Evolutionary conservation across 2,797 vertebrate genomes (phyloP).

Genomic region (Aldrovandia affinis): DNA sequence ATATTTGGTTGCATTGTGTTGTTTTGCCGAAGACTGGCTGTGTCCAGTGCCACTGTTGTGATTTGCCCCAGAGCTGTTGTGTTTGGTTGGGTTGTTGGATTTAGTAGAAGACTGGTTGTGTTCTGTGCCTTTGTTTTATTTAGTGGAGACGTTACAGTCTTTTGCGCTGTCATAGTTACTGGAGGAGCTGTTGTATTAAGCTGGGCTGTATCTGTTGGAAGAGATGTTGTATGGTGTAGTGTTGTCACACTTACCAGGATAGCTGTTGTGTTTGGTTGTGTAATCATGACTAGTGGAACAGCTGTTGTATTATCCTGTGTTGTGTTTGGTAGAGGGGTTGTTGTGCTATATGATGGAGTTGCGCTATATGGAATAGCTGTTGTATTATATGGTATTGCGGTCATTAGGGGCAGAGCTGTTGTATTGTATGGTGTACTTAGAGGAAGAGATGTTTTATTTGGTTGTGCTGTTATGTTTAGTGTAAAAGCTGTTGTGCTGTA

Average conservation of each 20-base stretch:
- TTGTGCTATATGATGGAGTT: too few relatives aligned
- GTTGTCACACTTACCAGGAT: not conserved
- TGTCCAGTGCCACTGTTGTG: constrained; percentile 17
- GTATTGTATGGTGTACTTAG: not conserved
- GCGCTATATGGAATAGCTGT: not conserved
- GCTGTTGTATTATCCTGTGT: constrained; percentile 25
- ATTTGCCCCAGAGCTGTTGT: not conserved
- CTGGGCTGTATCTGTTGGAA: not conserved
- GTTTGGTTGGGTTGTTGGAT: constrained; percentile 8
- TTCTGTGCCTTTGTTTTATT: too few relatives aligned
- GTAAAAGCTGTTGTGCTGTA: not conserved
- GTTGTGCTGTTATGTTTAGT: constrained; percentile 3
- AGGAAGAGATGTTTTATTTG: not conserved
- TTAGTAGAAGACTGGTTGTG: not conserved
- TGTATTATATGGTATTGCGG: not conserved
- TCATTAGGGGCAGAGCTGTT: not conserved
- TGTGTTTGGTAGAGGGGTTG: not conserved
- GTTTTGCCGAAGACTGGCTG: not conserved
- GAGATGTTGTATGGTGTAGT: not conserved
- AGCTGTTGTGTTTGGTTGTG: constrained; percentile 4
- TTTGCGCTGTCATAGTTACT: constrained; percentile 31
- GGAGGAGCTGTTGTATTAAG: constrained; percentile 8
- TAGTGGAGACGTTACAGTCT: not conserved
- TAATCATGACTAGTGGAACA: constrained; percentile 1
- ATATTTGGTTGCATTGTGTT: too few relatives aligned